Conservation (phyloP, 2,797 vertebrate genomes). For the Lutjanus campechanus region DNA sequence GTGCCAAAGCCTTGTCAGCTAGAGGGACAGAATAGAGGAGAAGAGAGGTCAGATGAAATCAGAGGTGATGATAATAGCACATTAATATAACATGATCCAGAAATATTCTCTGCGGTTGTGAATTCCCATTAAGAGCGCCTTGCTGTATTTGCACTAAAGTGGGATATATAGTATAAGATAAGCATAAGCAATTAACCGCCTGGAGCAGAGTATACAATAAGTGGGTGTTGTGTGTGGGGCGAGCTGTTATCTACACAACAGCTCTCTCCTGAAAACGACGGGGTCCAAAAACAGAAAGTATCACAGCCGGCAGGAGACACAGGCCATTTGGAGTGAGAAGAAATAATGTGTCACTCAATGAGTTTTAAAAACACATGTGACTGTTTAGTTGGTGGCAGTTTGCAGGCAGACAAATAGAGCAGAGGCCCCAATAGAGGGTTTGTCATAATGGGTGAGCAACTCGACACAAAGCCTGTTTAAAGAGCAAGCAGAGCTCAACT, state of each 20-base stretch:
- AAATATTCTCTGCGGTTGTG: conserved; percentile 73
- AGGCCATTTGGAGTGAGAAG: conserved; percentile 63
- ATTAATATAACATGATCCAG: conserved; percentile 83
- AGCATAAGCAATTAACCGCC: conserved; percentile 76
- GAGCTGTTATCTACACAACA: conserved; percentile 73
- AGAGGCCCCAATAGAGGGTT: conserved; percentile 80
- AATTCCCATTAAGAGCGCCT: conserved; percentile 71
- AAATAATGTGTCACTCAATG: conserved; percentile 79
- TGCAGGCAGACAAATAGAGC: conserved; percentile 81
- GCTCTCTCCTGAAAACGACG: conserved; percentile 63
- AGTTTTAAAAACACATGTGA: conserved; percentile 83
- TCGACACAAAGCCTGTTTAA: conserved; percentile 83
- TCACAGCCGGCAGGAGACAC: conserved; percentile 57
- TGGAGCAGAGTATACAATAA: conserved; percentile 72
- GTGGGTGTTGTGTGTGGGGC: conserved; percentile 67
- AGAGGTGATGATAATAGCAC: conserved; percentile 83
- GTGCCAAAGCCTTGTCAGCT: conserved; percentile 79
- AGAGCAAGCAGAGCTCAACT: conserved; percentile 78
- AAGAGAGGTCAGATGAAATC: conserved; percentile 84
- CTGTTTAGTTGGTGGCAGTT: conserved; percentile 82
- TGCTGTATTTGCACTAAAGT: conserved; percentile 74
- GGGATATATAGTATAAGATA: conserved; percentile 72
- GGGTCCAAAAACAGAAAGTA: conserved; percentile 72
- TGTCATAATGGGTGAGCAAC: conserved; percentile 82
- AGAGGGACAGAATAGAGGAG: conserved; percentile 77